These are phyloP conservation scores for Polymixis lichenea DNA, from an alignment of 2,888 invertebrate species.

Conservation along the genomic window DNA sequence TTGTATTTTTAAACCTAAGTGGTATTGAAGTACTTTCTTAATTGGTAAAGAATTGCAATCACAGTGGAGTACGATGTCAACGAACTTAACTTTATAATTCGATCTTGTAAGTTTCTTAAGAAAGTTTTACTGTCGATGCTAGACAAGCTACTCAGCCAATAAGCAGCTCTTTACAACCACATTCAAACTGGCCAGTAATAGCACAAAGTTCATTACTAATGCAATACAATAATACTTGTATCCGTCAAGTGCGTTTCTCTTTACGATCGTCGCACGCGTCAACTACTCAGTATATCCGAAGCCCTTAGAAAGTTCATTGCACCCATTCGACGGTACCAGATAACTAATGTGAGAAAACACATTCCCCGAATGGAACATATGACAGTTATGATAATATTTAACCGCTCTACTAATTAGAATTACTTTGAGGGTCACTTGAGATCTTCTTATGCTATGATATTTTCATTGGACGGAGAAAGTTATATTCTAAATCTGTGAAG, in stretches of 20 bases:
- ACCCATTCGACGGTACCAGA: slow-evolving; percentile 73
- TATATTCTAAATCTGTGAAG: slow-evolving; percentile 38
- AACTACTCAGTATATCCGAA: slow-evolving; percentile 71
- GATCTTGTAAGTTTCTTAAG: slow-evolving; percentile 1
- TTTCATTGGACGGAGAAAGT: slow-evolving; percentile 50
- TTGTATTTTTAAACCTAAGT: slow-evolving; percentile 23
- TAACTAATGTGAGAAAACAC: slow-evolving; percentile 81
- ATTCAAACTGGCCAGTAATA: slow-evolving; percentile 22
- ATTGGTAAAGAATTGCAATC: neutral
- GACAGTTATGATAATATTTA: slow-evolving; percentile 80
- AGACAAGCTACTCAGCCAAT: slow-evolving; percentile 18
- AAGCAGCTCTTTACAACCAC: slow-evolving; percentile 27
- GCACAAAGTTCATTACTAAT: slow-evolving; percentile 41
- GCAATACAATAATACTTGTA: slow-evolving; percentile 51
- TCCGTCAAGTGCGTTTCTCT: slow-evolving; percentile 60
- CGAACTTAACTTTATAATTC: neutral
- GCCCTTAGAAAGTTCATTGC: slow-evolving; percentile 77
- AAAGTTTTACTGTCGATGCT: slow-evolving; percentile 25
- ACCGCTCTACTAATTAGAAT: slow-evolving; percentile 68
- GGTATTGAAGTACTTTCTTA: neutral
- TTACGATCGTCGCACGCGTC: slow-evolving; percentile 69
- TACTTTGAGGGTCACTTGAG: slow-evolving; percentile 50
- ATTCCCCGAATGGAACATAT: slow-evolving; percentile 72
- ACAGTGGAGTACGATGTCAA: neutral
- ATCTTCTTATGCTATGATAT: slow-evolving; percentile 44